Evolutionary conservation across 2,888 invertebrate species (phyloP).

Genomic region (Zygaena filipendulae): DNA sequence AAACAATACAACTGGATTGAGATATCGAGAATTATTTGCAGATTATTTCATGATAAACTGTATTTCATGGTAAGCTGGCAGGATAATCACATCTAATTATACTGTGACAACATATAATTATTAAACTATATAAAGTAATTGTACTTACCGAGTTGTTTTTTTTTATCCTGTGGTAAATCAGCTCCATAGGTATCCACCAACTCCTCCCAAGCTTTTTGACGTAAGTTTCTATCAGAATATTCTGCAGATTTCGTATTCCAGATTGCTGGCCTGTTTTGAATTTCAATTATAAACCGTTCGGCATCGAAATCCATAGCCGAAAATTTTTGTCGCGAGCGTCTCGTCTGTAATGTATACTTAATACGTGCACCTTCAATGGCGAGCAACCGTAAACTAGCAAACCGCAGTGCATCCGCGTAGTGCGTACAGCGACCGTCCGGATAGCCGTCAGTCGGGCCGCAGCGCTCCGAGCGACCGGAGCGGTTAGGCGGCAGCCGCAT

Average conservation of each 20-base stretch:
- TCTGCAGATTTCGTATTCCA: conserved; percentile 4
- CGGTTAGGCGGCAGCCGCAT: conserved; percentile 15
- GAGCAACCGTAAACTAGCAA: conserved; percentile 10
- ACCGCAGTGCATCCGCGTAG: conserved; percentile 4
- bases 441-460: conserved; percentile 13
- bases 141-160: conserved; percentile 11
- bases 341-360: neutral
- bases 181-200: conserved; percentile 14
- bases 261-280: conserved; percentile 10
- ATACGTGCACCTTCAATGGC: conserved; percentile 7
- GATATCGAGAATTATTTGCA: conserved; percentile 18
- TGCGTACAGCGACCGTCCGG: conserved; percentile 13
- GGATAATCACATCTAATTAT: conserved; percentile 14
- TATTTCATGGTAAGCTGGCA: conserved; percentile 12
- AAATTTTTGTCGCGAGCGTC: too few relatives aligned
- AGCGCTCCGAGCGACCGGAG: conserved; percentile 14
- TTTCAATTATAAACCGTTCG: conserved; percentile 9
- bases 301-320: conserved; percentile 8
- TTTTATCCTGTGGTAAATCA: conserved; percentile 9
- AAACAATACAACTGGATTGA: conserved; percentile 16
- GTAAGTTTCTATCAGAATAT: conserved; percentile 8
- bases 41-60: conserved; percentile 15
- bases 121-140: conserved; percentile 10
- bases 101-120: conserved; percentile 12
- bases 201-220: conserved; percentile 15